Evolutionary conservation across 1,140 invertebrate species (phyloP), one percentile per base, ranked within the genome.

Genomic region (Caenorhabditis remanei): DNA sequence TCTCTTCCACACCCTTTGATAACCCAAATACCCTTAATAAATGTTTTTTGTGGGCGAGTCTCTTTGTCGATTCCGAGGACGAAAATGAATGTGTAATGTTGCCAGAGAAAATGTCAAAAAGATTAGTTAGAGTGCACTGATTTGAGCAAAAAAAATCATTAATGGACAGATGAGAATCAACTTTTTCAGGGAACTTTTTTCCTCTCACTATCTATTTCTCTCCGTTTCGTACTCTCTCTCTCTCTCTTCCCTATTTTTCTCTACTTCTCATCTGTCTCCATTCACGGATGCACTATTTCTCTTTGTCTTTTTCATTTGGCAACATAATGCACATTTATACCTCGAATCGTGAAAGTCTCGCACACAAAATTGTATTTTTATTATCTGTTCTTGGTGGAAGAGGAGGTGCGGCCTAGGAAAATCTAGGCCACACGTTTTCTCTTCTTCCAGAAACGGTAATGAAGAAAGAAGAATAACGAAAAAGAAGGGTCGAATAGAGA

Each of bases 311-410:
- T 85, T 85, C 43, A 21, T 85, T 32, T 79, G 43, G 71, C 43
- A 79, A 79, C 43, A 79, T 40, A 43, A 63, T 61, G 55, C 58
- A 85, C 63, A 48, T 8, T 63, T 63, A 14, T 63, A 84, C 40
- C 56, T 63, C 82, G 56, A 58, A 84, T 58, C 53, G 56, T 56
- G 82, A 84, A 83, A 53, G 50, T 83, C 48, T 83, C 56, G 56
- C 53, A 84, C 82, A 41, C n/a, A 19, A 5, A 24, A 32, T 53
- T 55, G 19, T 32, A 32, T 32, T 32, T 32, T 63, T 32, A 21
- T 63, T 63, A 3, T 63, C 11, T 0, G 11, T 63, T 32, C 13
- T 32, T 63, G 24, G 58, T 19, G 13, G 11, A 63, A 2, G 5
- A 32, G 32, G 32, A 32, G 21, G 0, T 32, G n/a, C 32, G 61